These are phyloP conservation scores for Delia radicum DNA, from an alignment of 1,140 invertebrate genomes.

Conservation along the genomic window DNA sequence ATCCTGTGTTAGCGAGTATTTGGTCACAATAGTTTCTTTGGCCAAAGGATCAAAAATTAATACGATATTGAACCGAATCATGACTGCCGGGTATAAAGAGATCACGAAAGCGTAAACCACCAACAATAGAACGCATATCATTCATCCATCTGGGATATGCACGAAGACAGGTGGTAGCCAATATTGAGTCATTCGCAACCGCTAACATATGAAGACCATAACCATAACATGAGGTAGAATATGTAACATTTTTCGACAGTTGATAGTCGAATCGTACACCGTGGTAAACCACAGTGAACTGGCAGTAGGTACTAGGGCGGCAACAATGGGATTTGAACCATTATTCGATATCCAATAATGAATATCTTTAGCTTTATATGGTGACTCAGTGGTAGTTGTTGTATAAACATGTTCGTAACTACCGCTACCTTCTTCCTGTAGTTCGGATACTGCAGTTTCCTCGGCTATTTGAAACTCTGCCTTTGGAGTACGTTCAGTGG, in stretches of 20 bases:
- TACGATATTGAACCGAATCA: constrained; percentile 63
- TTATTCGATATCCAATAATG: constrained; percentile 44
- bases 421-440: neutral
- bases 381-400: neutral
- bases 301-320: constrained; percentile 36
- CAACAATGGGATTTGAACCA: constrained; percentile 40
- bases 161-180: constrained; percentile 56
- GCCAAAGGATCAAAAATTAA: constrained; percentile 50
- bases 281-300: constrained; percentile 48
- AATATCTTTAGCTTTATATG: neutral
- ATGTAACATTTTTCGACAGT: constrained; percentile 39
- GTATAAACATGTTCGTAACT: too few species aligned
- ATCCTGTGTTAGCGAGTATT: constrained; percentile 61
- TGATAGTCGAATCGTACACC: constrained; percentile 47
- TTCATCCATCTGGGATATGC: constrained; percentile 65
- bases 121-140: constrained; percentile 54
- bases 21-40: constrained; percentile 55
- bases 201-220: constrained; percentile 52
- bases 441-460: neutral
- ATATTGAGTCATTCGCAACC: constrained; percentile 36
- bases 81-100: constrained; percentile 67
- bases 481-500: constrained; percentile 34
- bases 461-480: constrained; percentile 36
- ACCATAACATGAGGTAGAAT: constrained; percentile 42
- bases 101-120: constrained; percentile 55